Evolutionary conservation across 1,140 invertebrate species (phyloP).

Genomic region (Zeugodacus cucurbitae): DNA sequence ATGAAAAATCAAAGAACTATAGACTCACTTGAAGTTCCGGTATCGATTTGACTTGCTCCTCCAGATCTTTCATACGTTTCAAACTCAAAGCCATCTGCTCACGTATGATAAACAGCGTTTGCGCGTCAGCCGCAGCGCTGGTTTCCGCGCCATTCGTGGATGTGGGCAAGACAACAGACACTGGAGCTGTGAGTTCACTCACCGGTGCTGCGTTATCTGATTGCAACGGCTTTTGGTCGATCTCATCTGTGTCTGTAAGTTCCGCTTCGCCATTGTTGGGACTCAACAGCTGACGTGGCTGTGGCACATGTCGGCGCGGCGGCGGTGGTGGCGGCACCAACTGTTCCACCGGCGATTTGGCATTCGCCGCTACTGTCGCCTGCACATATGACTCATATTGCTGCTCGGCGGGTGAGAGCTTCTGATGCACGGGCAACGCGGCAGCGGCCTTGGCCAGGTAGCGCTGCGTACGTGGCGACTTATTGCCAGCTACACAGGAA

Average conservation of each 20-base stretch:
- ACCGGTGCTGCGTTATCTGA: neutral
- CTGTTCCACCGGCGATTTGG: conserved; percentile 62
- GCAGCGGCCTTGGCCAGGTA: conserved; percentile 54
- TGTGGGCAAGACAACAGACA: neutral
- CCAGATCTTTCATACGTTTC: conserved; percentile 80
- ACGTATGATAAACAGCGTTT: conserved; percentile 59
- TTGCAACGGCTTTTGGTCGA: neutral
- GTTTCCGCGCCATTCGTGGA: neutral
- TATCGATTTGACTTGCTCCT: conserved; percentile 86
- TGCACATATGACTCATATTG: conserved; percentile 63
- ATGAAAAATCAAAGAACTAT: neutral
- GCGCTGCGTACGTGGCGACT: conserved; percentile 53
- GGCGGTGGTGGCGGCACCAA: conserved; percentile 55
- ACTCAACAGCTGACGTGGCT: conserved; percentile 44
- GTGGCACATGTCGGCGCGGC: conserved; percentile 54
- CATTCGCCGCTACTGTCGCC: conserved; percentile 62
- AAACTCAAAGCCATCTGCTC: conserved; percentile 79
- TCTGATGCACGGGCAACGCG: conserved; percentile 54
- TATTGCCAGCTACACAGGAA: conserved; percentile 61
- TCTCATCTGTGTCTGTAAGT: neutral
- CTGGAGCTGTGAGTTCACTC: neutral
- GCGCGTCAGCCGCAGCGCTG: conserved; percentile 53
- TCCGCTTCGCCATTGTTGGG: neutral
- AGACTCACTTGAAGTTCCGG: conserved; percentile 80
- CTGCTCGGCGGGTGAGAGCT: conserved; percentile 59